A percentile compares a stretch with the other conserved stretches of the same genome.
phyloP scores from a whole-genome alignment of 2,113 vertebrate species.

The Colaptes auratus region DNA sequence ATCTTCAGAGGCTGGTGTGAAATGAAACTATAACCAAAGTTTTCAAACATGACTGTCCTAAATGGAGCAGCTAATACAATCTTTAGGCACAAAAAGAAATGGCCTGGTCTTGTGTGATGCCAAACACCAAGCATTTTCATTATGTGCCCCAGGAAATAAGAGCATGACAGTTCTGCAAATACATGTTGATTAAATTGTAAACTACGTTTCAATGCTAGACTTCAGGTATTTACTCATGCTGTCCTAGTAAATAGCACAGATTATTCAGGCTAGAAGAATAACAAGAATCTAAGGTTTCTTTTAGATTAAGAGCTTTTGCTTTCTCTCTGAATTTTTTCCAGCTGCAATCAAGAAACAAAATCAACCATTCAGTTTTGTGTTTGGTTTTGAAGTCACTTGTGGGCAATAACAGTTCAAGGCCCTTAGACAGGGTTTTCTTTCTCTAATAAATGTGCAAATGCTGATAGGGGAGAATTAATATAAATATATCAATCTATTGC shows the following conservation, averaged over 20 bases:
- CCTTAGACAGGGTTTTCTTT: not conserved
- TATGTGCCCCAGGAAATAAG: not conserved
- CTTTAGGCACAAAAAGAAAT: not conserved
- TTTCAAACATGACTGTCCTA: not conserved
- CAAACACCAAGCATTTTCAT: not conserved
- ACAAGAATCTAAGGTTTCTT: not conserved
- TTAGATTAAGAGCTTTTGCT: not conserved
- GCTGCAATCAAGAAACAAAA: not conserved
- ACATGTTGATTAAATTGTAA: not conserved
- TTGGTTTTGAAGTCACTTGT: not conserved
- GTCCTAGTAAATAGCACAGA: not conserved
- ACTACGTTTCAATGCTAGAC: not conserved
- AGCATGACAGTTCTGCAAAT: not conserved
- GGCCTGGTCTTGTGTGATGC: not conserved
- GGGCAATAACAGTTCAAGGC: not conserved
- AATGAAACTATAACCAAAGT: not conserved
- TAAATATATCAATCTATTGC: not conserved
- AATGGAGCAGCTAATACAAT: not conserved
- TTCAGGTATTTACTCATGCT: not conserved
- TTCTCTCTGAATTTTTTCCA: not conserved
- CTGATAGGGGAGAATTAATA: not conserved
- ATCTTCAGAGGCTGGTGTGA: not conserved
- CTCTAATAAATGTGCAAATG: not conserved
- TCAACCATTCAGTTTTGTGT: not conserved
- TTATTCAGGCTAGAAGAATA: not conserved